A percentile compares a stretch with the other conserved stretches of the same genome.
phyloP scores from a whole-genome alignment of 2,113 vertebrate genomes.

The Pleuronectes platessa region DNA sequence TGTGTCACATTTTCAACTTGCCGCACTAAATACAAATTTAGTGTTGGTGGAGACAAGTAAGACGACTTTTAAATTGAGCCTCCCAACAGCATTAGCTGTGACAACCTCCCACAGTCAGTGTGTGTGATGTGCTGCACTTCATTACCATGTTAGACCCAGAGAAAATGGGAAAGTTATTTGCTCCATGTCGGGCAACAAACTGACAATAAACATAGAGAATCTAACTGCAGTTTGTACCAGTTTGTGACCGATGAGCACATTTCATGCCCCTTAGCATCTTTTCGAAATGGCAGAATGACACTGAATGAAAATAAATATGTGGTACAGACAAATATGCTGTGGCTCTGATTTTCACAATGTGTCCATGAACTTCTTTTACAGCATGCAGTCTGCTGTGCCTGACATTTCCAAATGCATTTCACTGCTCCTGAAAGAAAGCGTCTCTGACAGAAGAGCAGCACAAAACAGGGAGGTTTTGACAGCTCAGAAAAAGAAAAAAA shows the following conservation, averaged over 20 bases:
- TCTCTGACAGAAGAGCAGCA: neutral
- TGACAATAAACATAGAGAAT: slow-evolving; percentile 24
- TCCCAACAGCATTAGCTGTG: neutral
- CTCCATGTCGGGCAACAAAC: slow-evolving; percentile 24
- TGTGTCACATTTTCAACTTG: neutral
- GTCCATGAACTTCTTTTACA: neutral
- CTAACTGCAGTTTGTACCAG: neutral
- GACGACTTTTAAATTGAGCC: slow-evolving; percentile 10
- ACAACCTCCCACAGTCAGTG: slow-evolving; percentile 27
- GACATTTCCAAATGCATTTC: slow-evolving; percentile 48
- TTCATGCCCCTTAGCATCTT: slow-evolving; percentile 5
- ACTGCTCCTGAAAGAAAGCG: slow-evolving; percentile 9
- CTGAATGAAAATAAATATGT: slow-evolving; percentile 31
- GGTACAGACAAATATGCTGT: neutral
- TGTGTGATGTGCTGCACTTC: slow-evolving; percentile 19
- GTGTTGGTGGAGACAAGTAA: neutral
- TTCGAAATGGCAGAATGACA: slow-evolving; percentile 25
- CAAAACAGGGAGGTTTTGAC: slow-evolving; percentile 5
- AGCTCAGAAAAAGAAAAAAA: neutral
- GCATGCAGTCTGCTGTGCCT: slow-evolving; percentile 18
- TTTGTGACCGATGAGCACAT: slow-evolving; percentile 4
- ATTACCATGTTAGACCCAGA: slow-evolving; percentile 38
- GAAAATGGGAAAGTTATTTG: slow-evolving; percentile 29
- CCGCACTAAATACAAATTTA: slow-evolving; percentile 27
- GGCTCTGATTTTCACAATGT: slow-evolving; percentile 17